These are phyloP conservation scores for Drosophila lacicola DNA, from an alignment of 2,888 invertebrate species.

Conservation along the genomic window DNA sequence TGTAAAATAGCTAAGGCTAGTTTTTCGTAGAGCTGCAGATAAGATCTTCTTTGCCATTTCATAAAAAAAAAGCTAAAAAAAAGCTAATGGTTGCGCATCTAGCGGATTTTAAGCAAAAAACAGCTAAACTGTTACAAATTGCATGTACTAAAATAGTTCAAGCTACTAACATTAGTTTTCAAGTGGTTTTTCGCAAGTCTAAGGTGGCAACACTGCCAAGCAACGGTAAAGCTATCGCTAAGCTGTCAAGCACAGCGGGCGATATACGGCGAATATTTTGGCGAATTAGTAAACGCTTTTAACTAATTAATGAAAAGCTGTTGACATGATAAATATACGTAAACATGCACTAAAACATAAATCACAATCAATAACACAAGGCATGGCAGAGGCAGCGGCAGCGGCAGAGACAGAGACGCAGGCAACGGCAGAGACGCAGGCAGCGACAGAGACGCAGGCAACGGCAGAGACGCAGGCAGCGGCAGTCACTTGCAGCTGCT, in stretches of 20 bases:
- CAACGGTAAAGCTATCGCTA: constrained; percentile 28
- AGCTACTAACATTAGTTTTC: too few relatives aligned
- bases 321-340: constrained; percentile 22
- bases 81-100: too few relatives aligned
- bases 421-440: background rate
- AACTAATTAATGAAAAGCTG: constrained; percentile 48
- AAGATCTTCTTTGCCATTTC: too few relatives aligned
- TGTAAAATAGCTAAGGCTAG: background rate
- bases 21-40: too few relatives aligned
- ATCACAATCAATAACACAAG: constrained; percentile 29
- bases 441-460: background rate
- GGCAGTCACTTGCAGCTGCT: constrained; percentile 23
- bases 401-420: background rate
- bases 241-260: constrained; percentile 9
- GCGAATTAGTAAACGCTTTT: constrained; percentile 23
- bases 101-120: too few relatives aligned
- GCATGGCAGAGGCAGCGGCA: background rate
- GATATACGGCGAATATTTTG: background rate
- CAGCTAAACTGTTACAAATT: too few relatives aligned
- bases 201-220: background rate
- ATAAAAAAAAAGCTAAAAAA: too few relatives aligned
- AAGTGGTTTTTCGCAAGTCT: background rate
- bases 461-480: background rate
- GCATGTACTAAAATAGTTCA: too few relatives aligned
- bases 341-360: constrained; percentile 23